phyloP scores from a whole-genome alignment of 2,113 vertebrate genomes.

The Microcebus lehilahytsara region DNA sequence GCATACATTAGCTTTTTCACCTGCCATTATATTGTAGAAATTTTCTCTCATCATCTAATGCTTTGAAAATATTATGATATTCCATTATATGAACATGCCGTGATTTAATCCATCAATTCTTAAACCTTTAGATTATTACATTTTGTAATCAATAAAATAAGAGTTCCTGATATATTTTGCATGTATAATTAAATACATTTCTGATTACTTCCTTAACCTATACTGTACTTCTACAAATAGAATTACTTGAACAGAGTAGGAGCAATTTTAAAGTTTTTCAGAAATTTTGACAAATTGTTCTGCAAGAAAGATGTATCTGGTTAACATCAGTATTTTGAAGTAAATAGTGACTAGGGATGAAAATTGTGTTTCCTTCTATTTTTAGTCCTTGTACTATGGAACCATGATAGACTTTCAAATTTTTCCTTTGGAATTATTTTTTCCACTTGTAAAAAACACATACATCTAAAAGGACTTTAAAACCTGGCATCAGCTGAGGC shows the following conservation, averaged over 20 bases:
- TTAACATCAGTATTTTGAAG: not conserved
- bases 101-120: not conserved
- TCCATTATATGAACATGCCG: not conserved
- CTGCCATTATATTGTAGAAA: not conserved
- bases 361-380: not conserved
- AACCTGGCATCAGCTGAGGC: constrained; percentile 51
- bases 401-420: not conserved
- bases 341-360: not conserved
- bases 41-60: not conserved
- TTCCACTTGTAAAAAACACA: not conserved
- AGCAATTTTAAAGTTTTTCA: not conserved
- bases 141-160: constrained; percentile 20
- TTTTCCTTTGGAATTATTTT: not conserved
- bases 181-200: not conserved
- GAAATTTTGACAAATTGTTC: not conserved
- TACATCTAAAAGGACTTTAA: constrained; percentile 65
- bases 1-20: not conserved
- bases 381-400: not conserved
- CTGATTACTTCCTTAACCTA: not conserved
- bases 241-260: not conserved
- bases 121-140: not conserved
- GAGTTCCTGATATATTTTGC: not conserved
- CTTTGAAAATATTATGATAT: not conserved
- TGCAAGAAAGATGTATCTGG: not conserved
- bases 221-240: not conserved